Evolutionary conservation across 2,113 vertebrate species (phyloP).

Genomic region (western clawed frog (Xenopus tropicalis)): UCB_Xtro_10.0 CM004447.2:116508001-116508500

Average conservation of each 20-base stretch:
- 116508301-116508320: too few species aligned
- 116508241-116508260: neutral
- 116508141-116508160: neutral
- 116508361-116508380: too few species aligned
- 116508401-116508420: too few species aligned
- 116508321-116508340: too few species aligned
- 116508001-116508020: too few species aligned
- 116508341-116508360: too few species aligned
- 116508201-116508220: neutral
- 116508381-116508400: too few species aligned
- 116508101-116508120: constrained; percentile 6
- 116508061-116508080: too few species aligned
- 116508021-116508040: too few species aligned
- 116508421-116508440: too few species aligned
- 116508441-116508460: neutral
- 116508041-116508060: too few species aligned
- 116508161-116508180: neutral
- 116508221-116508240: neutral
- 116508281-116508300: constrained; percentile 25
- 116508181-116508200: neutral
- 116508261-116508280: neutral
- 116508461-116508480: constrained; percentile 3
- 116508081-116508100: too few species aligned
- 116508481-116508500: neutral
- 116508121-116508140: neutral